Conservation (phyloP, 2,888 invertebrate species). For the Vesta saturnalis region DNA sequence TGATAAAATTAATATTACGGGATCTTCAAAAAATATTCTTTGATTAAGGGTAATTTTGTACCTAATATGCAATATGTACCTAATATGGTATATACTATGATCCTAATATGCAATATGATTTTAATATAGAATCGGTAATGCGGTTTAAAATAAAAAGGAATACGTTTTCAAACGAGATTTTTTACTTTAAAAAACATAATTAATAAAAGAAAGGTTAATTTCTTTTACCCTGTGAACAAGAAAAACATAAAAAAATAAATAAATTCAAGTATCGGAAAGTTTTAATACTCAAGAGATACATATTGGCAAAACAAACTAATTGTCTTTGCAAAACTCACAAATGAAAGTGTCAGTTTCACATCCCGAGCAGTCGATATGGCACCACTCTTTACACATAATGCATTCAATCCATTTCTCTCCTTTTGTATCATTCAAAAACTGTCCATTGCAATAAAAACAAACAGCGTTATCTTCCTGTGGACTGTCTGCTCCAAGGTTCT, state of each 20-base stretch:
- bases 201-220: no score
- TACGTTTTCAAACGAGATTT: no score
- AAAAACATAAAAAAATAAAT: no score
- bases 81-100: neutral
- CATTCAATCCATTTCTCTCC: neutral
- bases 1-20: no score
- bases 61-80: slow-evolving; percentile 1
- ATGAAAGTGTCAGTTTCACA: neutral
- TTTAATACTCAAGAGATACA: neutral
- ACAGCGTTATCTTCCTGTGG: neutral
- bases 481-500: neutral
- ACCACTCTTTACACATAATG: neutral
- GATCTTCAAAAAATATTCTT: neutral
- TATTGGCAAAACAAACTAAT: slow-evolving; percentile 3
- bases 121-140: neutral
- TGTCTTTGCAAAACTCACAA: slow-evolving; percentile 2
- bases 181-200: no score
- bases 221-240: no score
- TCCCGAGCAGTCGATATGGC: neutral
- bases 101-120: neutral
- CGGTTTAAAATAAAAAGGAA: neutral
- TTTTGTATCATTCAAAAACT: neutral
- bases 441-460: neutral
- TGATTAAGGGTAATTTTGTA: neutral
- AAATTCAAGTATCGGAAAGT: neutral